Conservation (phyloP, 2,113 vertebrate genomes). For the Mustelus asterias region DNA sequence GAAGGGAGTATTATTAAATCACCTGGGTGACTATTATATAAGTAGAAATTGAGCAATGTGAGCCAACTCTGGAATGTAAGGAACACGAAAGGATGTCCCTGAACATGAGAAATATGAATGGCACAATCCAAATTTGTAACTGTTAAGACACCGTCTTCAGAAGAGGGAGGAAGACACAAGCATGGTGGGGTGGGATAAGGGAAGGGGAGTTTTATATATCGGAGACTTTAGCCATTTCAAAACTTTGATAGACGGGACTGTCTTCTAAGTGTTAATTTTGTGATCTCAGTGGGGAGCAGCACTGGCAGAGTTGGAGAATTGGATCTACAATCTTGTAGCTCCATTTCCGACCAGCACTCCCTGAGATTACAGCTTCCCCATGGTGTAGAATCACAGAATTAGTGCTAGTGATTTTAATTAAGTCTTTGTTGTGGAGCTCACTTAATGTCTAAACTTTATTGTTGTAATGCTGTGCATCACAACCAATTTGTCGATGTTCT, state of each 20-base stretch:
- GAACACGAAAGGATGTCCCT: neutral
- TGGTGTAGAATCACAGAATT: neutral
- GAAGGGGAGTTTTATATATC: neutral
- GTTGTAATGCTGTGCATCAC: neutral
- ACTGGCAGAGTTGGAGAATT: neutral
- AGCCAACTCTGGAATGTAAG: neutral
- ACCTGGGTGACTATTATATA: neutral
- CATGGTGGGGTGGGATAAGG: neutral
- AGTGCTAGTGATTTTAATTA: neutral
- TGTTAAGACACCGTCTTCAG: neutral
- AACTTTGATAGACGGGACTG: neutral
- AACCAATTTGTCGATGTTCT: neutral
- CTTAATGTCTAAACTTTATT: neutral
- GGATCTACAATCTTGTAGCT: neutral
- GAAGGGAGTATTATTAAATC: neutral
- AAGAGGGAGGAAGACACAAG: neutral
- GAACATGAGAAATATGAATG: neutral
- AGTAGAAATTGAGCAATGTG: neutral
- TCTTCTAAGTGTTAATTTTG: neutral
- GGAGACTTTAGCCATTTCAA: neutral
- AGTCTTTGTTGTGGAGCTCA: neutral
- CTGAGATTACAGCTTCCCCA: neutral
- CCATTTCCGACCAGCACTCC: neutral
- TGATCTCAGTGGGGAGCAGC: neutral
- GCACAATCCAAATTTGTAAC: neutral